Base-by-base conservation (phyloP, 2,113 vertebrate genomes). In the Myiopsitta monachus region DNA sequence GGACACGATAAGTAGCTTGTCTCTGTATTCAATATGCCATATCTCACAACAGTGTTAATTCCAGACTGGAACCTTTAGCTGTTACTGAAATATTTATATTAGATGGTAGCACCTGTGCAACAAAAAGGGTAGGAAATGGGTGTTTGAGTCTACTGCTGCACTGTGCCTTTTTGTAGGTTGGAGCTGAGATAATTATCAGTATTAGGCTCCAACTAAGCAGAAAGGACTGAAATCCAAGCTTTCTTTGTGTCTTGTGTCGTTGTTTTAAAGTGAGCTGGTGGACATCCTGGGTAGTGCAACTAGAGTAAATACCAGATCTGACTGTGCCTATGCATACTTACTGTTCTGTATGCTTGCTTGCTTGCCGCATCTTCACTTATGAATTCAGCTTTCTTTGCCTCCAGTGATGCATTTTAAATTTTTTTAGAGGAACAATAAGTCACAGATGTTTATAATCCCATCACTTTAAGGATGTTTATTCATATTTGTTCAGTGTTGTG, bases 401-500 rank as follows among this genome's bases (percentile, higher is more conserved):
- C 22, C 26, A 22, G 49, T 68, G 13, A 44, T 57, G 44, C 7
- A 11, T 83, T 76, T 93, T 4, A 21, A 68, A 3, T 28, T 61
- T 63, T 83, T 83, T 49, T 41, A 51, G 36, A 59, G 36, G 38
- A 89, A 46, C 33, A 49, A 15, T 10, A 17, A 44, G 14, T 26
- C 52, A 38, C 38, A 73, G 67, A 19, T 66, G 8, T 43, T 73
- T 80, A 47, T 38, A 74, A 79, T 49, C 11, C 8, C 6, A 38
- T 77, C 27, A 41, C 28, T 61, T 76, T 61, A 55, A 51, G 81
- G 67, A 59, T 62, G 3, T 57, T 88, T 84, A 81, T 95, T 81
- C 63, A 83, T 94, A 59, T 70, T 97, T 90, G 4, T 61, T 85
- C 81, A 39, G 84, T 95, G 39, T 88, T 2, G 22, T 10, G 18